phyloP scores from a whole-genome alignment of 2,888 invertebrate species.

The Yponomeuta malinellus region DNA sequence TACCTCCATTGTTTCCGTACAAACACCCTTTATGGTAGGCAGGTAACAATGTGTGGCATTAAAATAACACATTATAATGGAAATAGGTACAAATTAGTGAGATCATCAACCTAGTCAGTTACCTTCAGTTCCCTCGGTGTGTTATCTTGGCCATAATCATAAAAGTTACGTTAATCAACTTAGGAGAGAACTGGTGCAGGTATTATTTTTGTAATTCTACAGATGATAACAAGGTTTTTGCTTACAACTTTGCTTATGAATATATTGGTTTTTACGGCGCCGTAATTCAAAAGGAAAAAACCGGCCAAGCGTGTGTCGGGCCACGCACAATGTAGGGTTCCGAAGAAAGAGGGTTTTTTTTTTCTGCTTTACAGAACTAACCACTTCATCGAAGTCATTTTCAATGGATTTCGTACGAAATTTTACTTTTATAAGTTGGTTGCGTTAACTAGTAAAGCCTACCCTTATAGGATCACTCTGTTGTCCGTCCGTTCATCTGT shows the following conservation, averaged over 20 bases:
- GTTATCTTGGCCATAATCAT: conserved; percentile 7
- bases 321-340: no score
- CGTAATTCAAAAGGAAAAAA: no score
- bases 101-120: not conserved
- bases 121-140: not conserved
- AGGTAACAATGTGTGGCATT: not conserved
- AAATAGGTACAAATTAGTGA: not conserved
- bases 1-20: not conserved
- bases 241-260: not conserved
- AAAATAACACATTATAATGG: not conserved
- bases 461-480: no score
- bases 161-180: conserved; percentile 6
- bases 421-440: no score
- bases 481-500: no score
- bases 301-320: no score
- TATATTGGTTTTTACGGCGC: not conserved
- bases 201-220: not conserved
- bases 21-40: not conserved
- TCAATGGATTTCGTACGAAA: no score
- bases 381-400: no score
- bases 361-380: no score
- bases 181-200: not conserved
- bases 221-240: not conserved
- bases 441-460: no score
- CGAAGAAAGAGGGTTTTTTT: no score